phyloP scores from a whole-genome alignment of 2,888 invertebrate genomes.

The Spicauda simplicius region DNA sequence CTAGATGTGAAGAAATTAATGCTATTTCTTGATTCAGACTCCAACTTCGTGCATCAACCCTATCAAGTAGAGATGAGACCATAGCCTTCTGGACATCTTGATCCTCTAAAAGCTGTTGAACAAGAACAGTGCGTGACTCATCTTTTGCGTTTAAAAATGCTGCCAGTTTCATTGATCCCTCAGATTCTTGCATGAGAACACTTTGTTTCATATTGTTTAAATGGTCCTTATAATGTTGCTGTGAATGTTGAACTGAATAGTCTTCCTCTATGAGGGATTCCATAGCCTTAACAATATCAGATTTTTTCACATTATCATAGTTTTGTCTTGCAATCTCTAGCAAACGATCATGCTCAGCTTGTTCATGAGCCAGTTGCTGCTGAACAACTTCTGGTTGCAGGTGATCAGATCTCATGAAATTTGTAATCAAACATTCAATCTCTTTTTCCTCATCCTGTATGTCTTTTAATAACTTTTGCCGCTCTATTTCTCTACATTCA shows the following conservation, averaged over 20 bases:
- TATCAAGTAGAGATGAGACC: constrained; percentile 88
- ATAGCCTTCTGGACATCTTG: constrained; percentile 90
- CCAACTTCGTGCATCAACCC: constrained; percentile 90
- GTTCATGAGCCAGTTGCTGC: constrained; percentile 88
- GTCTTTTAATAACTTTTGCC: constrained; percentile 84
- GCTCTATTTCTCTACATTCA: constrained; percentile 86
- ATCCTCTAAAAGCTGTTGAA: constrained; percentile 87
- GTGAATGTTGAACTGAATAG: constrained; percentile 82
- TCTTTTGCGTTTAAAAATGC: constrained; percentile 86
- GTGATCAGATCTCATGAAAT: constrained; percentile 86
- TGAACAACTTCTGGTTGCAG: constrained; percentile 85
- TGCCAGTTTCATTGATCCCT: constrained; percentile 85
- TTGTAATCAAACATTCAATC: constrained; percentile 86
- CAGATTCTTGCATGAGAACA: constrained; percentile 83
- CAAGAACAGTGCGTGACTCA: constrained; percentile 84
- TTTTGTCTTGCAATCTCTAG: constrained; percentile 85
- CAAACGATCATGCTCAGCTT: constrained; percentile 87
- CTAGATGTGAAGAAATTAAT: constrained; percentile 89
- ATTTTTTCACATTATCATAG: constrained; percentile 85
- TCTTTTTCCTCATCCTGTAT: constrained; percentile 88
- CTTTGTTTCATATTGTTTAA: constrained; percentile 87
- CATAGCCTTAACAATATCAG: constrained; percentile 90
- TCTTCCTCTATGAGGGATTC: constrained; percentile 88
- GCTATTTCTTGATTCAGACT: constrained; percentile 90
- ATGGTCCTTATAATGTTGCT: constrained; percentile 87